Evolutionary conservation across 2,888 invertebrate genomes (phyloP).

Genomic region (Drosophila meridiana): DNA sequence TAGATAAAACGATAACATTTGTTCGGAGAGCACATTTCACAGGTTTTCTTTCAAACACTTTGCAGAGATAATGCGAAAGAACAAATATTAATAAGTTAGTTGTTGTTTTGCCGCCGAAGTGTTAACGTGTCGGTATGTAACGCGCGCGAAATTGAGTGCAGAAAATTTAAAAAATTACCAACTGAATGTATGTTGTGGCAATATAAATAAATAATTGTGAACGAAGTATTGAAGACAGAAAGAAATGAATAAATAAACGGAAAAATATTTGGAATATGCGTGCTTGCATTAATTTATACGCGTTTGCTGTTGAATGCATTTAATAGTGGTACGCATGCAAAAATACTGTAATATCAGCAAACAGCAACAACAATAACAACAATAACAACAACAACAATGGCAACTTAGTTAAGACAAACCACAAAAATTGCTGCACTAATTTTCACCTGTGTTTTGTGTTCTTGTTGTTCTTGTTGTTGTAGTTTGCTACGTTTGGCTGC

Average conservation of each 20-base stretch:
- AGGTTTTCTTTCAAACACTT: slow-evolving; percentile 1
- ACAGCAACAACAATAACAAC: slow-evolving; percentile 27
- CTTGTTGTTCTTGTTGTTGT: slow-evolving; percentile 30
- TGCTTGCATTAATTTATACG: slow-evolving; percentile 17
- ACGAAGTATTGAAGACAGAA: not conserved
- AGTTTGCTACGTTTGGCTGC: slow-evolving; percentile 61
- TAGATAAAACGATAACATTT: not conserved
- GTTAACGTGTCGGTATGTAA: not conserved
- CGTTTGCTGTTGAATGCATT: slow-evolving; percentile 27
- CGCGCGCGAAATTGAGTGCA: slow-evolving; percentile 2
- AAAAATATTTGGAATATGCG: slow-evolving; percentile 1
- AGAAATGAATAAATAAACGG: not conserved
- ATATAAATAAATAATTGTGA: slow-evolving; percentile 13
- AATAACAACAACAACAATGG: slow-evolving; percentile 33
- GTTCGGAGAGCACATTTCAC: slow-evolving; percentile 8
- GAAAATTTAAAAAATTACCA: slow-evolving; percentile 23
- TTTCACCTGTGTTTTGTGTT: slow-evolving; percentile 65
- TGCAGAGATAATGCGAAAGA: slow-evolving; percentile 11
- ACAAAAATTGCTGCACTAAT: slow-evolving; percentile 65
- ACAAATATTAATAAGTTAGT: slow-evolving; percentile 25
- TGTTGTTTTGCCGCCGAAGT: slow-evolving; percentile 36
- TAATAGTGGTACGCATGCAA: slow-evolving; percentile 48
- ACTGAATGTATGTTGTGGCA: slow-evolving; percentile 33
- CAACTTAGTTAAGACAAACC: slow-evolving; percentile 24
- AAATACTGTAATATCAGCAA: slow-evolving; percentile 54